phyloP scores from a whole-genome alignment of 2,888 invertebrate species.

The Dascillus cervinus region DNA sequence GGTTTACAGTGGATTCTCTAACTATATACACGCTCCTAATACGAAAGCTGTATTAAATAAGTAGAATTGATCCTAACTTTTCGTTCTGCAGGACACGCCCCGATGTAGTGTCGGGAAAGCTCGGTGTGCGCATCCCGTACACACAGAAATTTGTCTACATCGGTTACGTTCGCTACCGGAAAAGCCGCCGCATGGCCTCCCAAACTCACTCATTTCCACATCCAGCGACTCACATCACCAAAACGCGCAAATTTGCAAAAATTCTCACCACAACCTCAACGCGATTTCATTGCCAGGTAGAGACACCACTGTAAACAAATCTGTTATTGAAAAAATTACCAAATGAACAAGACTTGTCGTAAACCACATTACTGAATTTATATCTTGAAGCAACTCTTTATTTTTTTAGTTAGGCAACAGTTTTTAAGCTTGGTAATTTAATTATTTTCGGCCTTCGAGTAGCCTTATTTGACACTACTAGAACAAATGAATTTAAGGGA shows the following conservation, averaged over 20 bases:
- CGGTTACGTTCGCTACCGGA: slow-evolving; percentile 10
- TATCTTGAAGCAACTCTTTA: no score
- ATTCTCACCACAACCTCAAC: slow-evolving; percentile 1
- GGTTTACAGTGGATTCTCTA: slow-evolving; percentile 46
- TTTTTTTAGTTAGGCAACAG: no score
- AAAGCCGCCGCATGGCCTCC: slow-evolving; percentile 5
- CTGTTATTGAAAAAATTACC: no score
- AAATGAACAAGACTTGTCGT: no score
- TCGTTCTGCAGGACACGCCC: slow-evolving; percentile 42
- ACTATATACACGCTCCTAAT: slow-evolving; percentile 46
- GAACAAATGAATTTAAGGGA: no score
- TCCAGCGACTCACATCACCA: slow-evolving; percentile 1
- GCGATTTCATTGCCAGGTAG: no score
- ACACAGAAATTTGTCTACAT: slow-evolving; percentile 11
- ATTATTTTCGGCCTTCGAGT: no score
- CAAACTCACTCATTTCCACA: background rate
- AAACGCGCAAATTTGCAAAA: slow-evolving; percentile 4
- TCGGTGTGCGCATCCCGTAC: slow-evolving; percentile 24
- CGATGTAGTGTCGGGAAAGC: slow-evolving; percentile 23
- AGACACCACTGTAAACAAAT: no score
- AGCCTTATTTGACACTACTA: no score
- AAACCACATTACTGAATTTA: no score
- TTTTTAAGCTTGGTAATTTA: no score
- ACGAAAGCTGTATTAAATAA: slow-evolving; percentile 47
- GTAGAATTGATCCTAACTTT: slow-evolving; percentile 47